Evolutionary conservation across 2,113 vertebrate species (phyloP).

Genomic region (Amphiprion ocellaris): DNA sequence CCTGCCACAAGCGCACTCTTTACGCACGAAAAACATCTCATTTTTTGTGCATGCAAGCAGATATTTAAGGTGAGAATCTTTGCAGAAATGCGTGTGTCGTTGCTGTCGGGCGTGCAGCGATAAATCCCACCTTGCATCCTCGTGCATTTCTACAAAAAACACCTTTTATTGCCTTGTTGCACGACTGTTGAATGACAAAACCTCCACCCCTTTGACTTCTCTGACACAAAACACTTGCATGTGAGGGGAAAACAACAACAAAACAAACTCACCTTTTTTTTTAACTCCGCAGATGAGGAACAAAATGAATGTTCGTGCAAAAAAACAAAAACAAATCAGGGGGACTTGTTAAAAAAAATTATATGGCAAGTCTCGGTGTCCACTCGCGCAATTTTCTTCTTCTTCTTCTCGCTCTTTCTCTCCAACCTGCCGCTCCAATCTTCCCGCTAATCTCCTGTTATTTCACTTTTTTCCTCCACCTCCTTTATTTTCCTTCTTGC

Average conservation of each 20-base stretch:
- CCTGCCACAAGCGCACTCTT: neutral
- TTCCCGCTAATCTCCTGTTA: conserved; percentile 41
- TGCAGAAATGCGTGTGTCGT: neutral
- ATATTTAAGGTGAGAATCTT: neutral
- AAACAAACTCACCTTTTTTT: conserved; percentile 63
- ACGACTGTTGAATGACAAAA: conserved; percentile 22
- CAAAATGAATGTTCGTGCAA: conserved; percentile 43
- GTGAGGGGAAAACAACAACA: neutral
- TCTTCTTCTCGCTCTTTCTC: conserved; percentile 22
- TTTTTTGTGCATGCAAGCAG: neutral
- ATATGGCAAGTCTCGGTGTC: conserved; percentile 45
- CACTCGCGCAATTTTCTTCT: conserved; percentile 27
- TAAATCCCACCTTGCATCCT: too few relatives aligned
- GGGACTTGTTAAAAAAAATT: conserved; percentile 17
- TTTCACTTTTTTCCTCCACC: conserved; percentile 52
- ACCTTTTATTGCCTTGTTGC: conserved; percentile 19
- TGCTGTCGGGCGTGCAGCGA: neutral
- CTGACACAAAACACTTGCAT: neutral
- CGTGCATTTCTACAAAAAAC: too few relatives aligned
- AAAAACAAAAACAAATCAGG: neutral
- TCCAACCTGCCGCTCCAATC: conserved; percentile 40
- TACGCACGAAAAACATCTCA: neutral
- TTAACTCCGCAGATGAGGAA: conserved; percentile 1
- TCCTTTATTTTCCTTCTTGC: conserved; percentile 52
- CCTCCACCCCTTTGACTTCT: conserved; percentile 27